These are phyloP conservation scores for Zoroaster sp. DNA, from an alignment of 53 echinoderm and acorn worm species.

Conservation along the genomic window DNA sequence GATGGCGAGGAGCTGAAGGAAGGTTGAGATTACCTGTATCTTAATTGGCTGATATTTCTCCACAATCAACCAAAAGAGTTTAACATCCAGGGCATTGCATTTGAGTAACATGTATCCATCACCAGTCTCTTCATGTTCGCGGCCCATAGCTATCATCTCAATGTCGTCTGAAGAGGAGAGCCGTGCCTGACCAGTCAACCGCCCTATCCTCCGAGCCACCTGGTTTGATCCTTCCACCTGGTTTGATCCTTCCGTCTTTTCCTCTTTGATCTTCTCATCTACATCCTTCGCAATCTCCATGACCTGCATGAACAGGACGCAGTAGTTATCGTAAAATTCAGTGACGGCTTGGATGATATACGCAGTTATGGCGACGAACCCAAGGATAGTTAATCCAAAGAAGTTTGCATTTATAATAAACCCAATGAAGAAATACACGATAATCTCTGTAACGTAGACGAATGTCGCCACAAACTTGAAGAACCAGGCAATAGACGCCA, in stretches of 20 bases:
- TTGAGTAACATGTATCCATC: background rate
- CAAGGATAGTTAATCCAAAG: constrained; percentile 58
- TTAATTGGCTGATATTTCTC: constrained; percentile 71
- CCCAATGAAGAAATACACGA: constrained; percentile 83
- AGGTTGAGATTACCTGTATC: constrained; percentile 41
- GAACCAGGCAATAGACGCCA: constrained; percentile 65
- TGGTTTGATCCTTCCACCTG: background rate
- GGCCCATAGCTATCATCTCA: no score
- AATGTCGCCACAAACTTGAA: constrained; percentile 83
- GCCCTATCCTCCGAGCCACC: background rate
- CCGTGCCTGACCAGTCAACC: background rate
- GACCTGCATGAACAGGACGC: constrained; percentile 58
- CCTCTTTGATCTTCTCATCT: background rate
- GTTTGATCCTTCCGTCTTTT: background rate
- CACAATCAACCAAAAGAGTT: constrained; percentile 71
- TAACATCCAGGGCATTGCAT: constrained; percentile 63
- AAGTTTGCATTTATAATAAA: constrained; percentile 70
- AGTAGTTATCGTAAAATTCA: constrained; percentile 81
- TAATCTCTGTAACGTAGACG: constrained; percentile 72
- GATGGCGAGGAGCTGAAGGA: constrained; percentile 51
- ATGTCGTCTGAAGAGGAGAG: no score
- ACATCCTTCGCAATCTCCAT: constrained; percentile 61
- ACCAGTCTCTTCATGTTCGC: no score
- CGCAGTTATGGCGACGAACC: constrained; percentile 49
- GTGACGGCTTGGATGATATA: constrained; percentile 64